Base-by-base conservation (phyloP, 2,888 invertebrate genomes). In the Catocala nupta region DNA sequence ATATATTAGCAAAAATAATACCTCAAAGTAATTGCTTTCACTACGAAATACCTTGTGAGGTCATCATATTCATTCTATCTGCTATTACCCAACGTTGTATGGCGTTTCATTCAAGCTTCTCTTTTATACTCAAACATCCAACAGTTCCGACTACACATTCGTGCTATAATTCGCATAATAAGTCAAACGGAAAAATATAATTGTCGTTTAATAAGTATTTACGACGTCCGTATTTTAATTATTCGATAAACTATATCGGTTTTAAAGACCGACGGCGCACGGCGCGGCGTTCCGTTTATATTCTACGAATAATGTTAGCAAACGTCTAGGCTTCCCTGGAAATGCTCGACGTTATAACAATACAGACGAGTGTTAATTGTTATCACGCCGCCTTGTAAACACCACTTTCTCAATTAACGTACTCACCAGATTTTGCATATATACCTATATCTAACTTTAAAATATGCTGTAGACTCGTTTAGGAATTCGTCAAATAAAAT, bases 401-500 rank as follows among this genome's bases (percentile, higher is more conserved):
- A 51, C 43, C 53, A 53, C 49, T 53, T 44, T 48, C 16, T 47
- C 47, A 36, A 61, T 47, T 55, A 43, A 34, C 44, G 16, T 51
- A 11, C 25, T 6, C 25, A 34, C 8, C 34, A 34, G 42, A 39
- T 36, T 59, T 59, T 53, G 5, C 9, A 3, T 5, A 47, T 16
- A 45, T 50, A 58, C 13, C 13, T 7, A 59, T 64, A 58, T 47
- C 55, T 55, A 44, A 61, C 60, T 67, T 63, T 61, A 66, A 75
- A 75, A 75, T 63, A 76, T 71, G 65, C 68, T 70, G 68, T 71
- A 71, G 68, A 62, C 53, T 73, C 75, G 67, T 64, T 75, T 75
- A 75, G 74, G 72, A 75, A 81, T 77, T 73, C 75, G 75, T 70
- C 65, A 63, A 72, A 77, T 72, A 72, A 71, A 75, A 74, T 63